Evolutionary conservation across 2,797 vertebrate species (phyloP).

Genomic region (Mionectes olivaceus): DNA sequence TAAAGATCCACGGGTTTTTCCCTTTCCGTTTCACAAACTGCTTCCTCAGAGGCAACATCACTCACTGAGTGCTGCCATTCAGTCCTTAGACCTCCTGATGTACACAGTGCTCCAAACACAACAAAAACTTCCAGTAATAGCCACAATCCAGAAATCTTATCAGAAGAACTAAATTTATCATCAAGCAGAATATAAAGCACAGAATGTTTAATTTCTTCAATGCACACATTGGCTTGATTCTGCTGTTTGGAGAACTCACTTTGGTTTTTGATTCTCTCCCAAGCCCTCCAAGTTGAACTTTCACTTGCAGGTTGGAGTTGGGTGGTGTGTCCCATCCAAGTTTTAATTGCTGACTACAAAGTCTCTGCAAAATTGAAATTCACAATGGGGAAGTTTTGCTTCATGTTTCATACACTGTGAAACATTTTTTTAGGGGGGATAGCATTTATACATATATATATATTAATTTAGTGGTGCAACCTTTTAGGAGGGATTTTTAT

Average conservation of each 20-base stretch:
- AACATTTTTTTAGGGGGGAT: accelerated
- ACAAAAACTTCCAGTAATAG: background rate
- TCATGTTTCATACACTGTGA: background rate
- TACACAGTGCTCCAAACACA: accelerated
- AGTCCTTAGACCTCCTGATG: background rate
- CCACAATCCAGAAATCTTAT: background rate
- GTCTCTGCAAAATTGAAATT: background rate
- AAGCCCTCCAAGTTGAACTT: background rate
- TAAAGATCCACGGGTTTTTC: background rate
- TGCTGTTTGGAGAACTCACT: background rate
- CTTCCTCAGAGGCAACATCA: background rate
- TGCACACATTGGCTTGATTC: background rate
- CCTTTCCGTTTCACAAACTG: background rate
- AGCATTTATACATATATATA: accelerated
- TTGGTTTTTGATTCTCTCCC: background rate
- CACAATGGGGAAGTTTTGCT: background rate
- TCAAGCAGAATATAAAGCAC: background rate
- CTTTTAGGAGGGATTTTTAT: background rate
- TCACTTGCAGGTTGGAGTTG: background rate
- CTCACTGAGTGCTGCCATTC: background rate
- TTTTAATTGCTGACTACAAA: background rate
- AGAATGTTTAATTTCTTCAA: background rate
- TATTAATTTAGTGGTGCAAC: background rate
- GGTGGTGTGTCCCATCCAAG: background rate
- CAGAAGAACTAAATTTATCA: background rate